Percentiles rank a stretch among this genome's conserved stretches.
These are phyloP conservation scores for Rhegmatorhina hoffmannsi DNA, from an alignment of 2,113 vertebrate genomes.

Conservation along the genomic window DNA sequence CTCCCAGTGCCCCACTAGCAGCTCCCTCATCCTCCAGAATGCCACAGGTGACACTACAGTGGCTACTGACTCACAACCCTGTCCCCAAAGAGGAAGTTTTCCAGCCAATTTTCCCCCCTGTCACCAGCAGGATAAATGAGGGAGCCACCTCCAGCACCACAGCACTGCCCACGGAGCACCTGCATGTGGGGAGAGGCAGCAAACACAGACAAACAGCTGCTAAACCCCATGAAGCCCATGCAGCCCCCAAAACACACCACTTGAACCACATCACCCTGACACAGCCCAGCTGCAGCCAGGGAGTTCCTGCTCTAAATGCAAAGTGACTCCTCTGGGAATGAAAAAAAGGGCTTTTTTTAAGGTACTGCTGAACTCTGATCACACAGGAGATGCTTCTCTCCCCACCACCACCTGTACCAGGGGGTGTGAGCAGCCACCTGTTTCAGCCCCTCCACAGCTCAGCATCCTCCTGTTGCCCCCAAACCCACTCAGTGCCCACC, in stretches of 20 bases:
- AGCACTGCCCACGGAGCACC: neutral
- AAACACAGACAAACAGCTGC: neutral
- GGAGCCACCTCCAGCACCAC: neutral
- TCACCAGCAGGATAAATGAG: neutral
- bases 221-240: rapidly evolving
- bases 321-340: neutral
- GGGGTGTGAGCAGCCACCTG: neutral
- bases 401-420: rapidly evolving
- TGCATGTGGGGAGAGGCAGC: rapidly evolving
- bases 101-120: neutral
- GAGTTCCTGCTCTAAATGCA: neutral
- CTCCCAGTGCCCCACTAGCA: neutral
- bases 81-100: neutral
- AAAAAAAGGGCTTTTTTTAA: rapidly evolving
- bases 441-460: neutral
- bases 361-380: neutral
- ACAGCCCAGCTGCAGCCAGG: neutral
- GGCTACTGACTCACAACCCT: neutral
- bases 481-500: neutral
- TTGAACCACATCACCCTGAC: rapidly evolving
- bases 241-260: neutral
- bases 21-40: neutral
- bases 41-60: neutral
- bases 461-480: rapidly evolving
- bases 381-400: neutral